These are phyloP conservation scores for Diarsia mendica DNA, from an alignment of 2,888 invertebrate species.

Conservation along the genomic window DNA sequence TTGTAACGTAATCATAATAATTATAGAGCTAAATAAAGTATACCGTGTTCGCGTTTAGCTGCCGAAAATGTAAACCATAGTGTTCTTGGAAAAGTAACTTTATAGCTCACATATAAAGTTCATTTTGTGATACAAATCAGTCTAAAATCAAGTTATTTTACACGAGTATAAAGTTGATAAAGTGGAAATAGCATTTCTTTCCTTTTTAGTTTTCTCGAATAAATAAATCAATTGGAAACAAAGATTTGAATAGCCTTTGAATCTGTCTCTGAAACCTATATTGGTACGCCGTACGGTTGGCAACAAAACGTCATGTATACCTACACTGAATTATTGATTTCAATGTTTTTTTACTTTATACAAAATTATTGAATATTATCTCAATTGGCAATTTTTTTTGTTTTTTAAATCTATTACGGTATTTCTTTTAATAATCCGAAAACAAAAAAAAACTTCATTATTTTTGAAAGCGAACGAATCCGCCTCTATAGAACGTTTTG, in stretches of 20 bases:
- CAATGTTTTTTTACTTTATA: neutral
- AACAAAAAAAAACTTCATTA: neutral
- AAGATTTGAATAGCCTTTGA: neutral
- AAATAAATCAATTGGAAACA: neutral
- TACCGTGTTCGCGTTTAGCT: neutral
- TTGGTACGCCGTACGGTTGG: neutral
- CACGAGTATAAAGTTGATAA: too few relatives aligned
- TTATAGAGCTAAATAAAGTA: slow-evolving; percentile 3
- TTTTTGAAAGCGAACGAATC: neutral
- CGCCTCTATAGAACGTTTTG: neutral
- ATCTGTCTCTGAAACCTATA: neutral
- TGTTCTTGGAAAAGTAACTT: neutral
- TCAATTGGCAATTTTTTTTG: too few relatives aligned
- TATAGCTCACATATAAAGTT: too few relatives aligned
- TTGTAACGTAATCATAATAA: slow-evolving; percentile 4
- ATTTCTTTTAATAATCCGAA: neutral
- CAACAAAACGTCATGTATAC: neutral
- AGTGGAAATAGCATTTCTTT: too few relatives aligned
- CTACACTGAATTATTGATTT: neutral
- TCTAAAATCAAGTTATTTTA: too few relatives aligned
- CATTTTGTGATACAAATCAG: too few relatives aligned
- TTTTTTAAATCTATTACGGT: neutral
- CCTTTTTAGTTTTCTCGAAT: too few relatives aligned
- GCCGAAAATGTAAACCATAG: neutral
- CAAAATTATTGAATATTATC: neutral